Evolutionary conservation across 2,113 vertebrate genomes (phyloP), one percentile per base, ranked within the genome.

Genomic region (Lagopus muta): DNA sequence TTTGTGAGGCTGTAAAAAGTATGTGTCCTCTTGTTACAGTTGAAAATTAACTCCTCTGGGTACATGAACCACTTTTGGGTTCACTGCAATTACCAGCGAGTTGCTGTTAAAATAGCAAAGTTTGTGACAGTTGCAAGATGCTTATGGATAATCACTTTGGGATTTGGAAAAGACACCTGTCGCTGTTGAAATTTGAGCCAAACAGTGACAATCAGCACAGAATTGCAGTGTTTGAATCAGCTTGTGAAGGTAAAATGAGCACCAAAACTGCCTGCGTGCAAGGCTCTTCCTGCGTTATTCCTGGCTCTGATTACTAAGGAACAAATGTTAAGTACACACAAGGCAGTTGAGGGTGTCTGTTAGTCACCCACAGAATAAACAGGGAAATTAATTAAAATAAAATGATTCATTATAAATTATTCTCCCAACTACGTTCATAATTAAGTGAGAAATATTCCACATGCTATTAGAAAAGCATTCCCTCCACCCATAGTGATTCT

Each of bases 361-460:
- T 90, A 94, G 76, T 92, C 92, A 93, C 60, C 43, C 40, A 24
- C 60, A 92, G 61, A 89, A 76, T 73, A 92, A 95, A 86, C 50
- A 86, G 73, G 34, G 48, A 95, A 89, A 93, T 93, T 95, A 95
- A 92, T 88, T 65, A 86, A 91, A 89, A 95, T 74, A 73, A 82
- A 90, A 82, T 62, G 64, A 82, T 92, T 94, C 82, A 18, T 75
- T 93, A 89, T 91, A 86, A 94, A 86, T 93, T 95, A 84, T 83
- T 93, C 90, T 94, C 40, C 69, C 65, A 93, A 90, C 76, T 90
- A 83, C 77, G 47, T 54, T 84, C 70, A 28, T 90, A 94, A 97
- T 90, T 90, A 94, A 75, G 82, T 95, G 94, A 96, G 95, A 96
- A 94, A 94, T 94, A 93, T 86, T 96, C 90, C 88, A 90, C 84